Evolutionary conservation across 2,113 vertebrate genomes (phyloP).

Genomic region (Ptyas mucosa): DNA sequence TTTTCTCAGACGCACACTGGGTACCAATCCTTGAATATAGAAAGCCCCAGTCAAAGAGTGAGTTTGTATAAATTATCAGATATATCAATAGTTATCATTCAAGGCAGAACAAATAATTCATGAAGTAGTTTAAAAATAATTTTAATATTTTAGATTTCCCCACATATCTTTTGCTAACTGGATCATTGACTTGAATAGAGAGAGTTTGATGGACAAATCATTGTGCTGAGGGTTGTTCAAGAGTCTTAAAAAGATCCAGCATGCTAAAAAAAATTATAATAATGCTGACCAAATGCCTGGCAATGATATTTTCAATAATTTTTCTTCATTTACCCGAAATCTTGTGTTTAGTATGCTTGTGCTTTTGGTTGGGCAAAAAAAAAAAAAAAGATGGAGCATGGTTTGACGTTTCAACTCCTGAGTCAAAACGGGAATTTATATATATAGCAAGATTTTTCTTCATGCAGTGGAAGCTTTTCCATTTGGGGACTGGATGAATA

Average conservation of each 20-base stretch:
- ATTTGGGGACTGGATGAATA: conserved; percentile 61
- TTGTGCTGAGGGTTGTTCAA: background rate
- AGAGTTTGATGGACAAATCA: background rate
- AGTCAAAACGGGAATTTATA: background rate
- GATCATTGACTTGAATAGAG: background rate
- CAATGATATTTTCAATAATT: background rate
- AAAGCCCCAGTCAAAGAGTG: background rate
- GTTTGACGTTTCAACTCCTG: conserved; percentile 46
- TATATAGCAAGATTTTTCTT: conserved; percentile 48
- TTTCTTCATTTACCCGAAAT: background rate
- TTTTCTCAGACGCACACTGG: background rate
- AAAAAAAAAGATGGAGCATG: conserved; percentile 40
- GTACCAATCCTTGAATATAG: background rate
- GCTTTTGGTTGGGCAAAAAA: conserved; percentile 51
- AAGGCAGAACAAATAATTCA: background rate
- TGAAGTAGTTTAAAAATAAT: background rate
- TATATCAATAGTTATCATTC: background rate
- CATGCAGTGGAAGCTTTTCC: conserved; percentile 46
- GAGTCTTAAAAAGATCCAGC: background rate
- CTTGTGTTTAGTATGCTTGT: conserved; percentile 12
- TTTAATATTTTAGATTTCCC: background rate
- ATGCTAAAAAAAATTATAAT: no score
- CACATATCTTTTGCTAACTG: background rate
- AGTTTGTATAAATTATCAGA: background rate
- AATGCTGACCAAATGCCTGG: background rate